phyloP scores from a whole-genome alignment of 2,888 invertebrate species.

The Marronus borbonicus region DNA sequence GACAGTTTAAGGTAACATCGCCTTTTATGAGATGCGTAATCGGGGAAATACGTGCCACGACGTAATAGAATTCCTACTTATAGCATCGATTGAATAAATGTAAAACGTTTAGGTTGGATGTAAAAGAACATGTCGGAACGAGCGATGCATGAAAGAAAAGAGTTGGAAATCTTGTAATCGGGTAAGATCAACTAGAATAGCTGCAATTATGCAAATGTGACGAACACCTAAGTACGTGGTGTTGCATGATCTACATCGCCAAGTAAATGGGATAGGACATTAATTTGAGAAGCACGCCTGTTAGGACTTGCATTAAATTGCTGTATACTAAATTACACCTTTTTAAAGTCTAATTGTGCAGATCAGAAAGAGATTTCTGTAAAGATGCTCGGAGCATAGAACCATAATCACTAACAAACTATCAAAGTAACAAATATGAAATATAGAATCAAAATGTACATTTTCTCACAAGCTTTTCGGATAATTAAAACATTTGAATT shows the following conservation, averaged over 20 bases:
- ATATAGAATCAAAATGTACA: neutral
- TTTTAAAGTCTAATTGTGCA: neutral
- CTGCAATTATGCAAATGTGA: conserved; percentile 16
- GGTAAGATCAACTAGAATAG: neutral
- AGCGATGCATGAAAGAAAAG: conserved; percentile 29
- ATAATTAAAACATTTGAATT: neutral
- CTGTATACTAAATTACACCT: neutral
- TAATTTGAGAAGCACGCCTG: neutral
- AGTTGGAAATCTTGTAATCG: conserved; percentile 8
- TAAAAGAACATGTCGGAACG: neutral
- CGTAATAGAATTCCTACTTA: neutral
- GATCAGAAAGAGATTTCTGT: neutral
- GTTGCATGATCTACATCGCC: neutral
- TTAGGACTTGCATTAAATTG: too few species aligned
- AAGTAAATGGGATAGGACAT: neutral
- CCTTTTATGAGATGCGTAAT: conserved; percentile 4
- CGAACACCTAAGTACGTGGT: neutral
- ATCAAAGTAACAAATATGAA: neutral
- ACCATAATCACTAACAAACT: neutral
- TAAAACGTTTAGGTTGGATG: neutral
- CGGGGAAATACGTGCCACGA: conserved; percentile 14
- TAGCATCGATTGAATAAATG: neutral
- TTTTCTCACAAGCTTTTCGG: neutral
- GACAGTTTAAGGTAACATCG: conserved; percentile 43
- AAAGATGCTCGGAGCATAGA: neutral